Percentiles rank a stretch among this genome's conserved stretches.
Evolutionary conservation across 2,888 invertebrate genomes (phyloP).

Genomic region (Mesorhabditis belari): DNA sequence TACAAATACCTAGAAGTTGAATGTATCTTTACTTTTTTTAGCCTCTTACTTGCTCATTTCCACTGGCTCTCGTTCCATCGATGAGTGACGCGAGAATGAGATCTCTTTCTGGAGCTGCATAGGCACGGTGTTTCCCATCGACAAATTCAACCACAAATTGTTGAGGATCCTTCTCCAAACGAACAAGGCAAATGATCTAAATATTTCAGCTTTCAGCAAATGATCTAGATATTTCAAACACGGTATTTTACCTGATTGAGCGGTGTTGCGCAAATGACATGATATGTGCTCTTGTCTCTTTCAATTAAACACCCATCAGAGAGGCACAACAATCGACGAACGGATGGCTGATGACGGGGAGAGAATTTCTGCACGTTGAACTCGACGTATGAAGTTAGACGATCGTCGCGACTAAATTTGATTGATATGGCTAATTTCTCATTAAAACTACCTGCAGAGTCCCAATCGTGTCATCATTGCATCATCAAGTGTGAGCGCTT

Average conservation of each 20-base stretch:
- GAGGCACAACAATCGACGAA: slow-evolving; percentile 80
- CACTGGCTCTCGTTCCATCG: slow-evolving; percentile 91
- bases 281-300: slow-evolving; percentile 92
- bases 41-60: slow-evolving; percentile 70
- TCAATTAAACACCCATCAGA: slow-evolving; percentile 85
- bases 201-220: slow-evolving; percentile 13
- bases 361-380: slow-evolving; percentile 90
- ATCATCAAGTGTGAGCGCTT: slow-evolving; percentile 76
- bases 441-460: slow-evolving; percentile 69
- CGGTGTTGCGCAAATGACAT: slow-evolving; percentile 72
- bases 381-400: slow-evolving; percentile 89
- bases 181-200: slow-evolving; percentile 81
- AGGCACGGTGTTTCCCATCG: slow-evolving; percentile 78
- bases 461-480: slow-evolving; percentile 83
- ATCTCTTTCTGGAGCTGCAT: slow-evolving; percentile 87
- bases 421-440: background rate
- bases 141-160: slow-evolving; percentile 87
- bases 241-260: slow-evolving; percentile 57
- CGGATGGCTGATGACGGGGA: slow-evolving; percentile 67
- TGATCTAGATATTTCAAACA: background rate
- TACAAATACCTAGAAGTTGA: slow-evolving; percentile 32
- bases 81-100: slow-evolving; percentile 85
- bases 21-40: background rate
- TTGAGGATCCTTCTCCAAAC: slow-evolving; percentile 84
- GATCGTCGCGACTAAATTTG: slow-evolving; percentile 76